A percentile compares a stretch with the other conserved stretches of the same genome.
These are phyloP conservation scores for Gymnothorax reevesii DNA, from an alignment of 2,797 vertebrate genomes.

Conservation along the genomic window DNA sequence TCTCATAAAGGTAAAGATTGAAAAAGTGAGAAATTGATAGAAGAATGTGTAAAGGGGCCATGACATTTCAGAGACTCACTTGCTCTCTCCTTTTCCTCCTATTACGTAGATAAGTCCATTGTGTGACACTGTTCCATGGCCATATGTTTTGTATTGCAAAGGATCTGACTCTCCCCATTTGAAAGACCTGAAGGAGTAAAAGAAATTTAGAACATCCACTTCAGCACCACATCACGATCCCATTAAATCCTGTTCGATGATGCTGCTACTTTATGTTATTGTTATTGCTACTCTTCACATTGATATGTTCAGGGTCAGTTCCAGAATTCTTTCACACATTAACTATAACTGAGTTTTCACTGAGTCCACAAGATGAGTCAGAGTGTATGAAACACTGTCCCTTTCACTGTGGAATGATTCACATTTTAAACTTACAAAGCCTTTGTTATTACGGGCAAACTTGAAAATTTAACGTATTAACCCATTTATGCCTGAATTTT, in stretches of 20 bases:
- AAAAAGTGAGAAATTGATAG: neutral
- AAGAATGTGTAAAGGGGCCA: neutral
- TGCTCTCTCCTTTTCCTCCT: slow-evolving; percentile 88
- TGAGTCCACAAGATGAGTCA: neutral
- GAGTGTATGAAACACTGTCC: neutral
- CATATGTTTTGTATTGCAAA: slow-evolving; percentile 85
- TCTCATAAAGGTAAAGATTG: neutral
- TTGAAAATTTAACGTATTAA: no score
- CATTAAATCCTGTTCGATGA: neutral
- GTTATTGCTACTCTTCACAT: neutral
- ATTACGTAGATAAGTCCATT: slow-evolving; percentile 85
- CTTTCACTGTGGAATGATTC: neutral
- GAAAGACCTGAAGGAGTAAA: slow-evolving; percentile 77
- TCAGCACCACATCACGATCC: neutral
- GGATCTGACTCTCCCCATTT: slow-evolving; percentile 92
- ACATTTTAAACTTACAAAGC: neutral
- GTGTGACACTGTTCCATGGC: slow-evolving; percentile 84
- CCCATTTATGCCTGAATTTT: no score
- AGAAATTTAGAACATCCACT: neutral
- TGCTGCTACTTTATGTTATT: neutral
- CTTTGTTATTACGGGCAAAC: neutral
- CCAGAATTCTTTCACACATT: neutral
- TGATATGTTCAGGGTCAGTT: neutral
- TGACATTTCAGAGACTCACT: slow-evolving; percentile 70
- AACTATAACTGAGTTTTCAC: neutral